Evolutionary conservation across 2,888 invertebrate genomes (phyloP), one percentile per base, ranked within the genome.

Genomic region (Dryobotodes eremita): DNA sequence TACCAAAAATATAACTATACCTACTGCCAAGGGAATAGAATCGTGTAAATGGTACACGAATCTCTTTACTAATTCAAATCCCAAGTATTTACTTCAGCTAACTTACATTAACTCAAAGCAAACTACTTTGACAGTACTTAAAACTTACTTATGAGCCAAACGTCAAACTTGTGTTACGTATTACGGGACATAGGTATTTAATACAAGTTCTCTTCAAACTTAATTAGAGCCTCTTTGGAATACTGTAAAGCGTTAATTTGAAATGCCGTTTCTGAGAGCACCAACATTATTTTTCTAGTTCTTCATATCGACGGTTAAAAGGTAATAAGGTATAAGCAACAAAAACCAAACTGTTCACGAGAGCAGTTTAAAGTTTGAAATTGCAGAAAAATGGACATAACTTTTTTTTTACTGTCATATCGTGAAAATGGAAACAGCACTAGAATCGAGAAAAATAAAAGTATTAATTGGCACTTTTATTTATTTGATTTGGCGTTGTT

Each of bases 91-190:
- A 87, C 87, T 84, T 48, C 42, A 71, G 69, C 77, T 80, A 81
- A 88, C 77, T 83, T 80, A 84, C 87, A 79, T 76, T 26, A 78
- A 86, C 80, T 86, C 72, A 79, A 81, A 81, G 75, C 62, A 72
- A 86, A 82, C 81, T 81, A 87, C 85, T 87, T 87, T 79, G 82
- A 74, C 79, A 78, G 89, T 84, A 87, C 87, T 89, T 87, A 84
- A 87, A 87, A 89, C 88, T 87, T 87, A 69, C 77, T 79, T 88
- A 77, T 74, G 82, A 77, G 69, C 55, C 42, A 55, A 81, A 79
- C 79, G 69, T 57, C 42, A 55, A 81, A 77, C 79, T 80, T 62
- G 75, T 87, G 75, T 86, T 83, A 64, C 74, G 50, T 79, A 68
- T 78, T 80, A 80, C 62, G 31, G 66, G 66, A 71, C 71, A 71